Conservation (phyloP, 2,888 invertebrate genomes). For the Hecatera dysodea region DNA sequence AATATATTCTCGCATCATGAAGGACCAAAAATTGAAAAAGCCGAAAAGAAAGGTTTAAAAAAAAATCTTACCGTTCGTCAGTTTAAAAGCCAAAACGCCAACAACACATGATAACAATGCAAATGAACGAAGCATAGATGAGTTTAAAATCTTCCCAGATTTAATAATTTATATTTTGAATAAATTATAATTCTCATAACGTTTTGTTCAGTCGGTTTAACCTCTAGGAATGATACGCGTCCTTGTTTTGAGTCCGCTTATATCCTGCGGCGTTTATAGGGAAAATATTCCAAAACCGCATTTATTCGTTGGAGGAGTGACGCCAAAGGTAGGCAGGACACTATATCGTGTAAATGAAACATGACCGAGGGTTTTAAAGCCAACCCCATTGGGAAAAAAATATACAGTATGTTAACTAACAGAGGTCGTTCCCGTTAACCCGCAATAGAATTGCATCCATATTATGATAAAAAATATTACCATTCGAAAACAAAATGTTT, state of each 20-base stretch:
- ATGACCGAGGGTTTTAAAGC: background rate
- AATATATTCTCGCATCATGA: background rate
- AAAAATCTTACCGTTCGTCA: constrained; percentile 32
- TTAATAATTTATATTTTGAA: background rate
- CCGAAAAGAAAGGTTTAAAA: background rate
- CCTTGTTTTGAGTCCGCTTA: background rate
- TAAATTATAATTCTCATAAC: constrained; percentile 20
- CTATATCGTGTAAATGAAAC: background rate
- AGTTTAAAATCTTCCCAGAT: constrained; percentile 18
- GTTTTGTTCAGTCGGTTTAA: constrained; percentile 26
- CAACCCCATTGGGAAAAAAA: background rate
- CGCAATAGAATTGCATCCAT: too few species aligned
- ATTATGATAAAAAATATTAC: too few species aligned
- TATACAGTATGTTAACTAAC: too few species aligned
- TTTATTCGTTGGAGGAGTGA: background rate
- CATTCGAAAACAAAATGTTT: too few species aligned
- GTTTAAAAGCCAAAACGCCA: constrained; percentile 48
- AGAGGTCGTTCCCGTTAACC: too few species aligned
- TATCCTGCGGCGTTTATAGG: constrained; percentile 36
- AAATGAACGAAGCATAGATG: constrained; percentile 58
- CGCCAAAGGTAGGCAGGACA: background rate
- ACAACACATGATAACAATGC: constrained; percentile 38
- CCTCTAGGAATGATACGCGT: constrained; percentile 15
- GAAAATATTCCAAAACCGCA: constrained; percentile 29
- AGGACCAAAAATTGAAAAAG: background rate